A percentile compares a stretch with the other conserved stretches of the same genome.
phyloP scores from a whole-genome alignment of 92 coral and sea anemone species.

The Phenganax marumi region DNA sequence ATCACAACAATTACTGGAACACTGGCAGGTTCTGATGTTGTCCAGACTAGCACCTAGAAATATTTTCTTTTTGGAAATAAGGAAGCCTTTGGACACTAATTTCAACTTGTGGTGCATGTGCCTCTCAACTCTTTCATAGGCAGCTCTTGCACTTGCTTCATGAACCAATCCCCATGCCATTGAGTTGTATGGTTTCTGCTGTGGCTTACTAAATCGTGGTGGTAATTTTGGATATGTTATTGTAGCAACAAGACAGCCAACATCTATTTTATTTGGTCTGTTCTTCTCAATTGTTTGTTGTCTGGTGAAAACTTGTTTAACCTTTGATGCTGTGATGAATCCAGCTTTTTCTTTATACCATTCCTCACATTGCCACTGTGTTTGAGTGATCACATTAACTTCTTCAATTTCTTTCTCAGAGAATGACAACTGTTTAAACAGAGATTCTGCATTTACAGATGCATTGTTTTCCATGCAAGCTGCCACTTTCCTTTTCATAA shows the following conservation, averaged over 20 bases:
- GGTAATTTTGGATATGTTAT: not conserved
- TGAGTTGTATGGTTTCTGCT: slow-evolving; percentile 10
- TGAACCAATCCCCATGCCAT: slow-evolving; percentile 6
- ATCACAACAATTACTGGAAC: not conserved
- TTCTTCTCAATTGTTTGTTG: not conserved
- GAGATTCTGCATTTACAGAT: not conserved
- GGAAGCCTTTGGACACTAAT: not conserved
- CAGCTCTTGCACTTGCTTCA: slow-evolving; percentile 5
- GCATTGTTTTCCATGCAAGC: not conserved
- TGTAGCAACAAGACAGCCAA: not conserved
- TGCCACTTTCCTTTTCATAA: not conserved
- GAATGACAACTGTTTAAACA: not conserved
- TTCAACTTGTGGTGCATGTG: not conserved
- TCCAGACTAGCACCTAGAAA: slow-evolving; percentile 7
- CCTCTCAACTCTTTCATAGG: not conserved
- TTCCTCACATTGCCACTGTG: slow-evolving; percentile 2
- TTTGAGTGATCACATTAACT: not conserved
- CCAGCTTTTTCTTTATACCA: not conserved
- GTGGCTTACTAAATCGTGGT: not conserved
- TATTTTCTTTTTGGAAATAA: not conserved
- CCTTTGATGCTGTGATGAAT: slow-evolving; percentile 9
- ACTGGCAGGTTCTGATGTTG: not conserved
- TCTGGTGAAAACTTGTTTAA: slow-evolving; percentile 3
- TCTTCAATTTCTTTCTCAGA: slow-evolving; percentile 4
- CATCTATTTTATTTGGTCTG: not conserved